phyloP scores from a whole-genome alignment of 2,888 invertebrate genomes.

The Listrodromus nycthemerus region DNA sequence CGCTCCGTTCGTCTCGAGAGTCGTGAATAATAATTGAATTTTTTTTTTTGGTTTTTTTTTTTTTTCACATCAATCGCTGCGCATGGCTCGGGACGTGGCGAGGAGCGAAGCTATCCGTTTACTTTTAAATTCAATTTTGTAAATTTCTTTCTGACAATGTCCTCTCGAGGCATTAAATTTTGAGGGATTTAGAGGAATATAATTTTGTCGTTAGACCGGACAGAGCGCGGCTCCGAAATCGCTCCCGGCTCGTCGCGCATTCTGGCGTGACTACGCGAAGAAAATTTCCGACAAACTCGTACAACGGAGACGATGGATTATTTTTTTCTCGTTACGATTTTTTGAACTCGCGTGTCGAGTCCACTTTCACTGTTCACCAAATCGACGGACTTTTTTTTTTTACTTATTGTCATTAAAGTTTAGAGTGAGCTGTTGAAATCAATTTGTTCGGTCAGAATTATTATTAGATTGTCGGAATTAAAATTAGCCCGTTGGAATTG shows the following conservation, averaged over 20 bases:
- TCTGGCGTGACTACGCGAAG: neutral
- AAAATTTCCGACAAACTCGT: neutral
- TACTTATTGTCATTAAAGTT: neutral
- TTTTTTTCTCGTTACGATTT: neutral
- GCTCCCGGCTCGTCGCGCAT: neutral
- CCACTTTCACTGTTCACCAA: neutral
- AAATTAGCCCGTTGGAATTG: slow-evolving; percentile 5
- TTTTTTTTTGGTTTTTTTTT: too few relatives aligned
- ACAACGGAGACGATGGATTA: neutral
- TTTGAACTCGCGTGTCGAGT: neutral
- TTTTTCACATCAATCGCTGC: slow-evolving; percentile 23
- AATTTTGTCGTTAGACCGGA: slow-evolving; percentile 1
- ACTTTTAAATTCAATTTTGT: slow-evolving; percentile 5
- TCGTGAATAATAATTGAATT: slow-evolving; percentile 7
- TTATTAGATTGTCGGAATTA: slow-evolving; percentile 1
- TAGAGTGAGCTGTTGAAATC: too few relatives aligned
- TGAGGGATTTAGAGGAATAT: neutral
- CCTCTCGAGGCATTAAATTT: neutral
- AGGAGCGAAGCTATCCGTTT: neutral
- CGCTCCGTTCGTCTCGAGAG: neutral
- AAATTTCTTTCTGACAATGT: neutral
- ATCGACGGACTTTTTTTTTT: slow-evolving; percentile 12
- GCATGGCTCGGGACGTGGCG: neutral
- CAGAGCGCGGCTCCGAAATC: neutral
- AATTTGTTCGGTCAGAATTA: too few relatives aligned